phyloP scores from a whole-genome alignment of 2,797 vertebrate genomes.

The Sorex maritimensis region DNA sequence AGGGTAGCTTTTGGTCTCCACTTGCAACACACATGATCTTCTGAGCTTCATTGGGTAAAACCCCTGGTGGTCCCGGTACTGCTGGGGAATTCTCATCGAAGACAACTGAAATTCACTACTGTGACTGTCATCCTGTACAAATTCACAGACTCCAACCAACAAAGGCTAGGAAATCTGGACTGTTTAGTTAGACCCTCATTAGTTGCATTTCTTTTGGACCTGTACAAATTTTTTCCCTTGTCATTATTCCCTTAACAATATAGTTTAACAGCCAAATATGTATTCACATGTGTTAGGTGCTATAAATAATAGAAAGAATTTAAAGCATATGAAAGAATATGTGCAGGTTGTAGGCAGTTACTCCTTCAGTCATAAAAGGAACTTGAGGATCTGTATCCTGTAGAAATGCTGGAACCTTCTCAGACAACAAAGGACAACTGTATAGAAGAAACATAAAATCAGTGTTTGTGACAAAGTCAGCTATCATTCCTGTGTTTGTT shows the following conservation, averaged over 20 bases:
- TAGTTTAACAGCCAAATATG: background rate
- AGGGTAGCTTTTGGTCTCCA: background rate
- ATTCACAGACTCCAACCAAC: background rate
- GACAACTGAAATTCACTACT: no score
- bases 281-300: background rate
- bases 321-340: background rate
- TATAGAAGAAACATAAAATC: slow-evolving; percentile 53
- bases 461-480: slow-evolving; percentile 52
- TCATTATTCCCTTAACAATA: background rate
- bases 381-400: background rate
- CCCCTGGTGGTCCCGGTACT: no score
- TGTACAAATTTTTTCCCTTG: background rate
- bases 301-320: background rate
- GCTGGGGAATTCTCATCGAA: no score
- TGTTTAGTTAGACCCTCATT: background rate
- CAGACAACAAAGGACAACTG: background rate
- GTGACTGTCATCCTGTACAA: no score
- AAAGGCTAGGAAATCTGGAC: background rate
- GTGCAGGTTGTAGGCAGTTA: background rate
- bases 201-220: no score
- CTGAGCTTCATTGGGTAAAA: no score
- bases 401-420: background rate
- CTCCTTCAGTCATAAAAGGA: background rate
- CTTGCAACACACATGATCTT: slow-evolving; percentile 44
- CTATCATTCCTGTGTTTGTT: background rate